phyloP scores from a whole-genome alignment of 2,888 invertebrate genomes.

The Eristalinus sepulchralis region DNA sequence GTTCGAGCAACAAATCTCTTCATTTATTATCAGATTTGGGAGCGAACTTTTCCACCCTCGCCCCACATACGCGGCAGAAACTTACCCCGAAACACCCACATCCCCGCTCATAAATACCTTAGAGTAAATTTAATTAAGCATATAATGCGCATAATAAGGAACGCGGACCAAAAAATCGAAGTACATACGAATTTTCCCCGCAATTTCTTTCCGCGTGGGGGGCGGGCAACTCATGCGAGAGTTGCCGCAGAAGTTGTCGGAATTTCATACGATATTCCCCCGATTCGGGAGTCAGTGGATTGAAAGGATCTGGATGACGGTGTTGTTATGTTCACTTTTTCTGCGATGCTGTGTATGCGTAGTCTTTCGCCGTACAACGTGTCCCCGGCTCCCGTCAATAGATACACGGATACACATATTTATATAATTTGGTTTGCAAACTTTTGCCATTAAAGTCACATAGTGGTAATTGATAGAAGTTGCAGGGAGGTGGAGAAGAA shows the following conservation, averaged over 20 bases:
- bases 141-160: slow-evolving; percentile 69
- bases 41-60: slow-evolving; percentile 33
- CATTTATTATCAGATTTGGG: slow-evolving; percentile 67
- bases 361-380: not conserved
- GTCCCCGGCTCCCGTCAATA: not conserved
- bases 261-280: slow-evolving; percentile 50
- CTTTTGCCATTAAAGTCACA: slow-evolving; percentile 66
- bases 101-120: slow-evolving; percentile 64
- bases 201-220: slow-evolving; percentile 56
- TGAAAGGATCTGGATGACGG: slow-evolving; percentile 28
- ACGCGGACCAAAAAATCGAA: slow-evolving; percentile 59
- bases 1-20: slow-evolving; percentile 58
- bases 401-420: slow-evolving; percentile 28
- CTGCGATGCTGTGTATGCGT: not conserved
- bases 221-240: slow-evolving; percentile 50
- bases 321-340: not conserved
- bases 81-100: slow-evolving; percentile 38
- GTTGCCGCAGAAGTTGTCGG: slow-evolving; percentile 59
- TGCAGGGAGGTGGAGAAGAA: slow-evolving; percentile 37
- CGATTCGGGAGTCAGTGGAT: slow-evolving; percentile 25
- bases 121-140: slow-evolving; percentile 71
- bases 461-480: slow-evolving; percentile 65
- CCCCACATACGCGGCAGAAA: slow-evolving; percentile 13
- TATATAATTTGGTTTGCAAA: slow-evolving; percentile 58
- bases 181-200: slow-evolving; percentile 55